phyloP scores from a whole-genome alignment of 2,888 invertebrate genomes.

The Microctonus brassicae region DNA sequence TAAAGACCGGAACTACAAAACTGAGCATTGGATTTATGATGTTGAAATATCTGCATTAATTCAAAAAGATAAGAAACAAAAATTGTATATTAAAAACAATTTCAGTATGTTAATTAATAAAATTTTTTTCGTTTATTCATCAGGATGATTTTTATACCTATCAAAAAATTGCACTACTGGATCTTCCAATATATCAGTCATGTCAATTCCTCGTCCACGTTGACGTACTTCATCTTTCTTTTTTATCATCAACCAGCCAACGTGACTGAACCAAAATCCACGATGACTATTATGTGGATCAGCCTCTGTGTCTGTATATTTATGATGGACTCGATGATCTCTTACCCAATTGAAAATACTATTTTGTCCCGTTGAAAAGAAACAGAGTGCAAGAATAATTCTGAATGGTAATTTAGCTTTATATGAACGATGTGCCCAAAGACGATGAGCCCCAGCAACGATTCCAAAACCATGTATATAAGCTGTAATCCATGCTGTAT shows the following conservation, averaged over 20 bases:
- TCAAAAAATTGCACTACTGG: constrained; percentile 83
- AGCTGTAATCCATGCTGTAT: not conserved
- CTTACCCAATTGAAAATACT: constrained; percentile 80
- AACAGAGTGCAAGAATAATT: not conserved
- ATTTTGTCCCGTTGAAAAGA: constrained; percentile 71
- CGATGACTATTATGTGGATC: constrained; percentile 86
- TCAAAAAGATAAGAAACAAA: not conserved
- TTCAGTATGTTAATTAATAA: not conserved
- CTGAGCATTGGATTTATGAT: not conserved
- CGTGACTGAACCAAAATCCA: constrained; percentile 93
- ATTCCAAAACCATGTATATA: not conserved
- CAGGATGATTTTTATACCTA: constrained; percentile 71
- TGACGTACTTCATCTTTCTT: constrained; percentile 88
- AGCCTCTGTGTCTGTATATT: constrained; percentile 81
- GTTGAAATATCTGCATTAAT: not conserved
- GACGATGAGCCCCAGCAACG: constrained; percentile 21
- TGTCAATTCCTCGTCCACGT: constrained; percentile 82
- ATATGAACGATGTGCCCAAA: constrained; percentile 17
- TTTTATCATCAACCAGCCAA: constrained; percentile 92
- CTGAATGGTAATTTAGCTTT: constrained; percentile 13
- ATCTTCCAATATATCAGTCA: constrained; percentile 84
- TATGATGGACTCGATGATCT: constrained; percentile 83
- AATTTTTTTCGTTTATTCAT: not conserved
- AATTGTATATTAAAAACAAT: not conserved
- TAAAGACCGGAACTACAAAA: not conserved